Conservation (phyloP, 2,888 invertebrate species). For the Cephus pulcher region DNA sequence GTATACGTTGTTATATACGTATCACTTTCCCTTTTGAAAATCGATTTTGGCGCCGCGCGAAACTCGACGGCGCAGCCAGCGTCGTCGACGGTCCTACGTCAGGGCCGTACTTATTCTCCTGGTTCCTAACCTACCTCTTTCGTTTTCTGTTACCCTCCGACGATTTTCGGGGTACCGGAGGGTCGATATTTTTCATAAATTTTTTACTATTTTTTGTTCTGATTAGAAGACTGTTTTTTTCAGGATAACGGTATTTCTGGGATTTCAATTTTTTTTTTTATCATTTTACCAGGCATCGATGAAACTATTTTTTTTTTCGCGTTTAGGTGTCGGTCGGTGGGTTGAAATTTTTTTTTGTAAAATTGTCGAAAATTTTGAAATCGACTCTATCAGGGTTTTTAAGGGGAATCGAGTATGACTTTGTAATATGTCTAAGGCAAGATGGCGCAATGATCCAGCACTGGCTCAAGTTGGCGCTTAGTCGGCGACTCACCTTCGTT, state of each 20-base stretch:
- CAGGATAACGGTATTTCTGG: no score
- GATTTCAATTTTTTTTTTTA: no score
- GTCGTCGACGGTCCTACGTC: constrained; percentile 34
- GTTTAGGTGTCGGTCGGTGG: neutral
- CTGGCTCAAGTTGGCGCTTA: neutral
- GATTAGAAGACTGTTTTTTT: no score
- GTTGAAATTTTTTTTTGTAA: no score
- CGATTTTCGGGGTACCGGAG: no score
- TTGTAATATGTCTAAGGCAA: neutral
- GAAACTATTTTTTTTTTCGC: neutral
- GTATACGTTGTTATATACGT: constrained; percentile 39
- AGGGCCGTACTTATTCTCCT: constrained; percentile 27
- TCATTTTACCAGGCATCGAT: no score
- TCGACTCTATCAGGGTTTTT: neutral
- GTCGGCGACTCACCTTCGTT: constrained; percentile 38
- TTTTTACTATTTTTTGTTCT: constrained; percentile 11
- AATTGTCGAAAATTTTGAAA: no score
- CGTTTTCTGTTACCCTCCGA: constrained; percentile 10
- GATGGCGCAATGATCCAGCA: neutral
- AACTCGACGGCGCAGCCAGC: constrained; percentile 40
- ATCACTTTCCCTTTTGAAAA: constrained; percentile 61
- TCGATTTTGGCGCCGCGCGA: constrained; percentile 56
- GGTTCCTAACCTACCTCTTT: constrained; percentile 24
- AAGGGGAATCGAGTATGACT: neutral
- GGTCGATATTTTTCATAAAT: no score